Percentiles rank a stretch among this genome's conserved stretches.
These are phyloP conservation scores for Xenopus tropicalis DNA, from an alignment of 2,113 vertebrate genomes.

Conservation along the genomic window DNA sequence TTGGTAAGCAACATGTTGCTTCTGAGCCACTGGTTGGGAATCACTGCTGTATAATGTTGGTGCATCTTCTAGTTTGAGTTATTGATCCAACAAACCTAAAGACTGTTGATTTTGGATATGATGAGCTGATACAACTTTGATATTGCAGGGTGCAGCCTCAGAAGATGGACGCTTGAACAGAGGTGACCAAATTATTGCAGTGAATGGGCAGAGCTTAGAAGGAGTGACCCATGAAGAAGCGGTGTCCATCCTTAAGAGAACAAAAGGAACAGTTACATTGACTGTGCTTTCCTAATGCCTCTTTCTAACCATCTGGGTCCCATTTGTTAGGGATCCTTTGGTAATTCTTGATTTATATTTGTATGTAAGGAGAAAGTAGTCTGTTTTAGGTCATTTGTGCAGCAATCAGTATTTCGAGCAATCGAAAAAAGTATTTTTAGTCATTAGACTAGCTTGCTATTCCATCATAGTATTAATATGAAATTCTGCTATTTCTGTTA, in stretches of 20 bases:
- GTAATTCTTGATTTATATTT: too few species aligned
- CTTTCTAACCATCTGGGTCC: neutral
- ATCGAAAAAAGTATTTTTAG: too few species aligned
- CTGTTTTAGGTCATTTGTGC: neutral
- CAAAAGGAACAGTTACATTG: constrained; percentile 88
- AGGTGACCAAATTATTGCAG: constrained; percentile 94
- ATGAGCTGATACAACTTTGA: neutral
- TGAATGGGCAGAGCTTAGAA: constrained; percentile 90
- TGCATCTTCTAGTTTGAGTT: too few species aligned
- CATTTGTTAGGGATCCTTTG: constrained; percentile 12
- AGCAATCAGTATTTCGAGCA: neutral
- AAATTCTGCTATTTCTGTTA: neutral
- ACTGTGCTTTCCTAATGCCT: constrained; percentile 81
- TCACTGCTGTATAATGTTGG: too few species aligned
- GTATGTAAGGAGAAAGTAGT: too few species aligned
- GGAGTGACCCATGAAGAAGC: constrained; percentile 95
- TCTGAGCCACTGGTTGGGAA: too few species aligned
- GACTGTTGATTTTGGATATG: too few species aligned
- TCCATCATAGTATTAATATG: neutral
- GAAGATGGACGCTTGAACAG: constrained; percentile 92
- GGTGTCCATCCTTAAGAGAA: constrained; percentile 88
- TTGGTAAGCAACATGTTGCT: too few species aligned
- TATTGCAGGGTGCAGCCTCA: constrained; percentile 85
- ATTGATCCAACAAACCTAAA: too few species aligned
- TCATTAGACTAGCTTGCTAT: neutral